These are phyloP conservation scores for Lepilemur septentrionalis DNA, from an alignment of 2,797 vertebrate genomes.

Conservation along the genomic window DNA sequence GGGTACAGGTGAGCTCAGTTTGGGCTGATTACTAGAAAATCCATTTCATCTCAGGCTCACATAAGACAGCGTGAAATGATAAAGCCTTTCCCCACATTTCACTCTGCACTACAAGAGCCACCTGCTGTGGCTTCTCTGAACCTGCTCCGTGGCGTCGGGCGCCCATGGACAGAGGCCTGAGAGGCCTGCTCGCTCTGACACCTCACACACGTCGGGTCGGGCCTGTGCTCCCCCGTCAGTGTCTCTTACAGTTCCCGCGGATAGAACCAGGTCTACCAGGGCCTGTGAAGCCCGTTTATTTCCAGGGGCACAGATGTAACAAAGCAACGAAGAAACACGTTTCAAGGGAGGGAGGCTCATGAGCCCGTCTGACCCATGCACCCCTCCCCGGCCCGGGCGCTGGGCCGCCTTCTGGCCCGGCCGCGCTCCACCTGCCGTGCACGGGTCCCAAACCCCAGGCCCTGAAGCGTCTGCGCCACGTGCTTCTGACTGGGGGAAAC, in stretches of 20 bases:
- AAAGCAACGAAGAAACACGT: conserved; percentile 36
- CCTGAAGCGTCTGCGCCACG: conserved; percentile 89
- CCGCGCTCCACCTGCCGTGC: conserved; percentile 88
- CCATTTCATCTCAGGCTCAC: not conserved
- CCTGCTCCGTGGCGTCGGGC: no score
- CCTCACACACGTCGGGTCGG: fast-evolving
- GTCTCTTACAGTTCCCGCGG: conserved; percentile 30
- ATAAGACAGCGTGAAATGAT: not conserved
- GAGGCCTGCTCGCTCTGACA: fast-evolving
- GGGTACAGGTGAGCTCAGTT: not conserved
- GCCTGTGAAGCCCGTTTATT: conserved; percentile 48
- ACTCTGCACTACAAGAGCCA: conserved; percentile 44
- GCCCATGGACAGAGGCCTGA: not conserved
- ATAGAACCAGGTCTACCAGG: conserved; percentile 29
- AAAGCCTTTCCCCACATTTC: not conserved
- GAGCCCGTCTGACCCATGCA: not conserved
- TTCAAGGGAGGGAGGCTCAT: conserved; percentile 55
- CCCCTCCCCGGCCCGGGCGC: not conserved
- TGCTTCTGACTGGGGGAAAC: conserved; percentile 89
- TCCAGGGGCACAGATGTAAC: conserved; percentile 35
- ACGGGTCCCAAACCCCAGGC: conserved; percentile 87
- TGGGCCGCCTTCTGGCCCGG: conserved; percentile 70
- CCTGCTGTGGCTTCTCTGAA: no score
- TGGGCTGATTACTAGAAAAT: not conserved
- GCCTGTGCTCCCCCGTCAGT: not conserved